Base-by-base conservation (phyloP, 2,888 invertebrate genomes). In the Tyria jacobaeae region DNA sequence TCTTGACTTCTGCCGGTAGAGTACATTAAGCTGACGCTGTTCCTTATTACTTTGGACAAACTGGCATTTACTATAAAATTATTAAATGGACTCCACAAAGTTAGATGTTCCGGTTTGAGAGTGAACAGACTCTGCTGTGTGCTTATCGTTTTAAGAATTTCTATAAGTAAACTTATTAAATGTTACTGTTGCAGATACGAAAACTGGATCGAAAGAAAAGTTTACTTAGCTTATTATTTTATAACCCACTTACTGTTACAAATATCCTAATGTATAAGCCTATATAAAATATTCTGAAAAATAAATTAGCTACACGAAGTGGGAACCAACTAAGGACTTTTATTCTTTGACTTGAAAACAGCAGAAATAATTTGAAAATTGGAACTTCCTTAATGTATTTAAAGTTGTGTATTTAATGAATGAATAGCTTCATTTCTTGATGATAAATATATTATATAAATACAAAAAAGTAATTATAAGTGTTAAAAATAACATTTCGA, bases 11-110 rank as follows among this genome's bases (percentile, higher is more conserved):
- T 62, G 56, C 63, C 17, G 17, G 62, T 54, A 60, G 51, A 68
- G 58, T 49, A 59, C 60, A 75, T 75, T 75, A 68, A 75, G 58
- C 60, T 52, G 48, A 61, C 51, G 59, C 55, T 60, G 60, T 64
- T 54, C 57, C 60, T 49, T 67, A 68, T 60, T 60, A 64, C 64
- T 68, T 62, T 39, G 58, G 47, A 71, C 47, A 37, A 68, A 75
- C 72, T 71, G 58, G 60, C 60, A 49, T 49, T 60, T 49, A 54
- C 49, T 17, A 41, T 24, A 27, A 49, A 60, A 54, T 54, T 60
- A 60, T 60, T 48, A 49, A 54, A 54, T 54, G 31, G 41, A 54
- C 21, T 41, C 31, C 14, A 21, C 27, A 48, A 53, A 52, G 53
- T 52, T 31, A 34, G 51, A 52, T 51, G 34, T 58, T 44, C 12